Conservation (phyloP, 2,888 invertebrate genomes). For the Parasteatoda lunata region DNA sequence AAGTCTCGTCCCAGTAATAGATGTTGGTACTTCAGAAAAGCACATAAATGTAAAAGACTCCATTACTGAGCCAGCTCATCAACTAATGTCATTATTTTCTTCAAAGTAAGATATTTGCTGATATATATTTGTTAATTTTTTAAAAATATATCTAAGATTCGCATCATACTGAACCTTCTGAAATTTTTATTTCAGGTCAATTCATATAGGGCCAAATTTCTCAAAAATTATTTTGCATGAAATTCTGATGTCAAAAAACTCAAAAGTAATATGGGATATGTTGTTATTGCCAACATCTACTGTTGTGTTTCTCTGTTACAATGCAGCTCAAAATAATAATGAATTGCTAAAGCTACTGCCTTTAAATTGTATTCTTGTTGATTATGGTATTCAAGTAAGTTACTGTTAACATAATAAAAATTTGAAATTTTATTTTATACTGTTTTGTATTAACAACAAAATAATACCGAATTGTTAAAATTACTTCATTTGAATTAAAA, state of each 20-base stretch:
- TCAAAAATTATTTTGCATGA: constrained; percentile 77
- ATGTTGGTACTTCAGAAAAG: constrained; percentile 32
- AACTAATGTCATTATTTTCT: constrained; percentile 50
- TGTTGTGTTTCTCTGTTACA: constrained; percentile 75
- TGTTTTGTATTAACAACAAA: no score
- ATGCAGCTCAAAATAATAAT: constrained; percentile 73
- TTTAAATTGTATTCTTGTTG: constrained; percentile 78
- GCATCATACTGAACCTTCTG: neutral
- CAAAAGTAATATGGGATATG: constrained; percentile 75
- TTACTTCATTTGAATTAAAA: no score
- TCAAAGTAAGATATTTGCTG: constrained; percentile 47
- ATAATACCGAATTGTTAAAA: no score
- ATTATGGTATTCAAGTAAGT: constrained; percentile 79
- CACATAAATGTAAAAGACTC: constrained; percentile 35
- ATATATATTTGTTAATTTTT: neutral
- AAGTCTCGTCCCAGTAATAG: constrained; percentile 41
- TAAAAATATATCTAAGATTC: neutral
- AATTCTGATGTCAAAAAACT: constrained; percentile 22
- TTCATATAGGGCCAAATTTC: constrained; percentile 79
- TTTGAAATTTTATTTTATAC: no score
- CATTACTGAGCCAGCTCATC: constrained; percentile 29
- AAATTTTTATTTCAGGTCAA: constrained; percentile 66
- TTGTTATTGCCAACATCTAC: constrained; percentile 75
- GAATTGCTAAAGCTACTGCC: constrained; percentile 74
- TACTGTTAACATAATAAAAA: neutral